phyloP scores from a whole-genome alignment of 2,113 vertebrate species.

The Enhydra lutris region DNA sequence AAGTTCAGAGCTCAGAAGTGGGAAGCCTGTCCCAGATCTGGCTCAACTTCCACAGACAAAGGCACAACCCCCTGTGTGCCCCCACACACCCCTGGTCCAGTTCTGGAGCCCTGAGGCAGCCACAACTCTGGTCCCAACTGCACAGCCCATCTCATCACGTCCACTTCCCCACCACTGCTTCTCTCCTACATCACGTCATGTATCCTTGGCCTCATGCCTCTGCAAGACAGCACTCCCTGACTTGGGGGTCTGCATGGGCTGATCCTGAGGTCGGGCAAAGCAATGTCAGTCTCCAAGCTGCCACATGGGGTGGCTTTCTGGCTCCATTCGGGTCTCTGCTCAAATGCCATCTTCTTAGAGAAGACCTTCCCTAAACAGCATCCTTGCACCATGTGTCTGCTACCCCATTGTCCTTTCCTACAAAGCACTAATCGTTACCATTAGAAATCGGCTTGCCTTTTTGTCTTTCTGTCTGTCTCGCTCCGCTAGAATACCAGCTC shows the following conservation, averaged over 20 bases:
- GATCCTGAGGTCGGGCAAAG: neutral
- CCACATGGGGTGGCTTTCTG: neutral
- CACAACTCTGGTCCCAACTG: neutral
- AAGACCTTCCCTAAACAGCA: neutral
- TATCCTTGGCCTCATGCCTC: neutral
- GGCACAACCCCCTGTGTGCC: rapidly evolving
- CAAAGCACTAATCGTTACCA: neutral
- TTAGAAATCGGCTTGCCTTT: neutral
- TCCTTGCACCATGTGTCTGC: neutral
- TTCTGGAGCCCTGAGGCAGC: neutral
- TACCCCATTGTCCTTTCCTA: neutral
- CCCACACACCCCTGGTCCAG: too few relatives aligned
- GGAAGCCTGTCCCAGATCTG: neutral
- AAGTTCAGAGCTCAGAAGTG: neutral
- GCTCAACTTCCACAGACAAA: neutral
- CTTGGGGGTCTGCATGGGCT: rapidly evolving
- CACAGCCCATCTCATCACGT: too few relatives aligned
- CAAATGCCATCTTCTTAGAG: neutral
- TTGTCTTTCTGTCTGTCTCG: neutral
- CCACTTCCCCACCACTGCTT: neutral
- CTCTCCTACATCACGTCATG: too few relatives aligned
- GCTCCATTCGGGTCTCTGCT: neutral
- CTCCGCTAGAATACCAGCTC: neutral
- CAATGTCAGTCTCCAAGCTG: neutral
- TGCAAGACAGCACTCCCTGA: neutral